These are phyloP conservation scores for Corythaixoides concolor DNA, from an alignment of 2,113 vertebrate species.

Conservation along the genomic window DNA sequence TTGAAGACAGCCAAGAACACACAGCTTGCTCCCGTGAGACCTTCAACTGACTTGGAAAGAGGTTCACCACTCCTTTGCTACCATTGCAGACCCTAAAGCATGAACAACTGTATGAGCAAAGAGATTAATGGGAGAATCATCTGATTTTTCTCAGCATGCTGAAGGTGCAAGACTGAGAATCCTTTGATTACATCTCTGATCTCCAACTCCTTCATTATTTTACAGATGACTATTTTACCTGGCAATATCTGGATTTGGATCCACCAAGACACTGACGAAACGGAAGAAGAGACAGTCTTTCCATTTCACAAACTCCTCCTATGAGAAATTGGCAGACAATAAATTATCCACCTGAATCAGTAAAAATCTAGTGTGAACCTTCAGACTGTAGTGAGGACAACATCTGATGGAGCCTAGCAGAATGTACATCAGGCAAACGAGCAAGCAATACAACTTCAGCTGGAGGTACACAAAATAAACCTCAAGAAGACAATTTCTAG, in stretches of 20 bases:
- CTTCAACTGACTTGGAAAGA: not conserved
- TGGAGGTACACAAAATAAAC: not conserved
- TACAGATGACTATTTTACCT: conserved; percentile 75
- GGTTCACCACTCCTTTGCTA: not conserved
- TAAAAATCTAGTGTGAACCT: not conserved
- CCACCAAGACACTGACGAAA: conserved; percentile 85
- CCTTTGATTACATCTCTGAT: not conserved
- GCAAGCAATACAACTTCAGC: not conserved
- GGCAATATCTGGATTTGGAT: conserved; percentile 83
- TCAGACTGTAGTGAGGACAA: not conserved
- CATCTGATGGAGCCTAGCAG: not conserved
- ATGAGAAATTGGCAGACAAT: not conserved
- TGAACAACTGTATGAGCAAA: not conserved
- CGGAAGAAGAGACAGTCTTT: conserved; percentile 92
- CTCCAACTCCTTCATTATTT: not conserved
- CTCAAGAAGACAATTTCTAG: not conserved
- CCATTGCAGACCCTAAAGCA: not conserved
- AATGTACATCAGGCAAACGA: accelerated
- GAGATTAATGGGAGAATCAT: not conserved
- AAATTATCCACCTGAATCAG: not conserved
- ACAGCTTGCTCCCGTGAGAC: not conserved
- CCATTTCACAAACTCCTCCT: conserved; percentile 98
- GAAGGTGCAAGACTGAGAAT: not conserved
- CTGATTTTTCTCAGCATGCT: too few relatives aligned
- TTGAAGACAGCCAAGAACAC: not conserved